Evolutionary conservation across 1,140 invertebrate genomes (phyloP).

Genomic region (Diprion similis): DNA sequence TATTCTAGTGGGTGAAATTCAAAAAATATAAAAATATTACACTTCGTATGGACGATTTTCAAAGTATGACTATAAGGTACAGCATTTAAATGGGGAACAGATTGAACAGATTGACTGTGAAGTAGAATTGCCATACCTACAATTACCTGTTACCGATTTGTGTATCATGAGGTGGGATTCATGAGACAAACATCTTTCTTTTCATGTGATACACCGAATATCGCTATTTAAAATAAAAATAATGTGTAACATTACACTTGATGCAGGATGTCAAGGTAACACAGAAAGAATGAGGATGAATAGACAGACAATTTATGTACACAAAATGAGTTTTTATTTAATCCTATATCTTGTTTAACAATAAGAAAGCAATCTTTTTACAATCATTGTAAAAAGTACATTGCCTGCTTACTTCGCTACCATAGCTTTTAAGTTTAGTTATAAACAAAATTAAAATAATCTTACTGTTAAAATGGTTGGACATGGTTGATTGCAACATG

Average conservation of each 20-base stretch:
- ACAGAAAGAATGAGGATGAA: background rate
- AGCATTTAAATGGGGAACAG: too few species aligned
- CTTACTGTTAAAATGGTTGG: conserved; percentile 42
- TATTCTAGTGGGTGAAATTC: too few species aligned
- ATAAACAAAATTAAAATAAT: conserved; percentile 55
- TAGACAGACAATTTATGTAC: conserved; percentile 43
- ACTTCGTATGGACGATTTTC: too few species aligned
- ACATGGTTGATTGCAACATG: conserved; percentile 21
- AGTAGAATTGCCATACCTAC: too few species aligned
- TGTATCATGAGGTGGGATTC: too few species aligned
- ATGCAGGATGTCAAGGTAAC: too few species aligned
- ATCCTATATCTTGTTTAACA: conserved; percentile 48
- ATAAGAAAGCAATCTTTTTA: conserved; percentile 55
- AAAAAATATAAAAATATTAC: too few species aligned
- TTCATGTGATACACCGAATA: background rate
- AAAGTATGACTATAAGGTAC: too few species aligned
- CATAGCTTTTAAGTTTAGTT: conserved; percentile 41
- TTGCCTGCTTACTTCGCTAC: conserved; percentile 47
- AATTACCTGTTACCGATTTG: too few species aligned
- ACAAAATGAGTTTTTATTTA: conserved; percentile 54
- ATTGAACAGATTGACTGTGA: too few species aligned
- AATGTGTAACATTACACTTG: too few species aligned
- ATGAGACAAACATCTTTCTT: background rate
- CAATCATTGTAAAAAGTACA: conserved; percentile 52
- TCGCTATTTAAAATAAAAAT: too few species aligned